Evolutionary conservation across 1,140 invertebrate species (phyloP), one percentile per base, ranked within the genome.

Genomic region (Lordiphosa mommai): DNA sequence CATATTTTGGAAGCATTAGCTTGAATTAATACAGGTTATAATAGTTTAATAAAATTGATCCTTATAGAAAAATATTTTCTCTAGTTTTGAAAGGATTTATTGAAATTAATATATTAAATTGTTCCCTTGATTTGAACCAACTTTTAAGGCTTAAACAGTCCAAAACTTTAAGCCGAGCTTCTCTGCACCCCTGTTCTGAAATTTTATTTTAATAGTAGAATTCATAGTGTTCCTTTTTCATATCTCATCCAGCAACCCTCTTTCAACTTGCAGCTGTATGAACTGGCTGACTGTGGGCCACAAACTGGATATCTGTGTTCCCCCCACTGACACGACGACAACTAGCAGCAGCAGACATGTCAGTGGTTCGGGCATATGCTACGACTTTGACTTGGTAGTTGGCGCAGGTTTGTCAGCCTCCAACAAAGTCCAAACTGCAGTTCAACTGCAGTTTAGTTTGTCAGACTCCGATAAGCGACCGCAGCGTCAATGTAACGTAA

Each of bases 401-500:
- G 43, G 29, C 36, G 70, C 65, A 76, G 66, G 59, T 68, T 72
- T 74, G 66, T 72, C 68, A 71, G 53, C 30, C 67, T 44, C 20
- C 6, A 0, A 6, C 1, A 23, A 55, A 61, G 32, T 65, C 52
- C 53, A 50, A 50, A 66, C 37, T 34, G 32, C 41, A 61, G 58
- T 69, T 16, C 46, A 37, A 50, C 65, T 57, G 50, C 51, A 38
- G 51, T 49, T 63, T 43, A 48, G 65, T 68, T 69, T 69, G 65
- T 69, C 64, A 68, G 64, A 20, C 56, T 34, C 56, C 23, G 34
- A 58, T 50, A 56, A 50, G 60, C 48, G 34, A 37, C 48, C 61
- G 67, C 71, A 49, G 72, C 77, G 46, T 43, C 40, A 43, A 23
- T 10, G 76, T 58, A 53, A 82, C 67, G 74, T 82, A 82, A 82